Base-by-base conservation (phyloP, 2,113 vertebrate species). In the Mohoua ochrocephala region DNA sequence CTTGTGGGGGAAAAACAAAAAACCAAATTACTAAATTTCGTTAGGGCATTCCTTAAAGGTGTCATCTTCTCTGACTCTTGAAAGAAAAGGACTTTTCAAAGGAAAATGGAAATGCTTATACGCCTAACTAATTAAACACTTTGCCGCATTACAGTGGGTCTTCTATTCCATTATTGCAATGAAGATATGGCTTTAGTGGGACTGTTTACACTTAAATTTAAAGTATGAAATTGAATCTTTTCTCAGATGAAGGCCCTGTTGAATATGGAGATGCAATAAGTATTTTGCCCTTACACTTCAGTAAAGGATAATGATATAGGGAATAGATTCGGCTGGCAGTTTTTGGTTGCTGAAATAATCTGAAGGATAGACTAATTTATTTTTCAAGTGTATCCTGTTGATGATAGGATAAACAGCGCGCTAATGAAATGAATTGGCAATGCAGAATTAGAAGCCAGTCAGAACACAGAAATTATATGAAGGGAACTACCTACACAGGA, bases 331-430 rank as follows among this genome's bases (percentile, higher is more conserved):
- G 10, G 79, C 61, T 88, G 82, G 30, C 64, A 75, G 85, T 4
- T 83, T 83, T 81, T 65, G 37, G 76, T 78, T 92, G 74, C 83
- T 84, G 60, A 74, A 88, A 91, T 90, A 80, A 94, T 93, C 82
- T 80, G 70, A 85, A 87, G 50, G 84, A 82, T 76, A 69, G 82
- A 73, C 28, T 90, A 15, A 74, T 94, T 89, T 94, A 68, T 84
- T 93, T 82, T 89, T 89, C 69, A 52, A 91, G 65, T 84, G 49
- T 82, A 53, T 91, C 56, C 41, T 35, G 44, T 65, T 65, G 68
- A 81, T 67, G 59, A 71, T 30, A 86, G 76, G 45, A 84, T 57
- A 95, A 95, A 86, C 52, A 82, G 84, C 28, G 78, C 0, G 0
- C n/a, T 88, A 82, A 91, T 16, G 18, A 93, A 93, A 94, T 79